Conservation (phyloP, 2,888 invertebrate genomes). For the Erebia epiphron region DNA sequence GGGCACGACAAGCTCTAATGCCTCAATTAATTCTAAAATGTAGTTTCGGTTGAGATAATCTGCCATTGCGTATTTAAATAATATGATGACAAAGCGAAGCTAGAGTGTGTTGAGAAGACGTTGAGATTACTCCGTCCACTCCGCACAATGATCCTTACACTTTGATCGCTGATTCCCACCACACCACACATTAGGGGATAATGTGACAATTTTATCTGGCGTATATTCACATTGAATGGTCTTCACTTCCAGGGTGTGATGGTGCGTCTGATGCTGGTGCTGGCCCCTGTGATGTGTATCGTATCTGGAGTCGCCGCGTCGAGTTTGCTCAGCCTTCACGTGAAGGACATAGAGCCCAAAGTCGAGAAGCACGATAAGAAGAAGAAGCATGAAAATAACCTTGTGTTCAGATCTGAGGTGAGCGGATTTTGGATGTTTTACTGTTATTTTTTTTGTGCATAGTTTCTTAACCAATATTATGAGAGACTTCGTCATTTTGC, state of each 20-base stretch:
- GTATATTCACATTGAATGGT: slow-evolving; percentile 6
- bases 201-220: not conserved
- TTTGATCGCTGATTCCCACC: slow-evolving; percentile 84
- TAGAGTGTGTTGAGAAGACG: slow-evolving; percentile 70
- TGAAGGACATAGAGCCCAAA: slow-evolving; percentile 89
- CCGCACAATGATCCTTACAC: slow-evolving; percentile 82
- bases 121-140: slow-evolving; percentile 66
- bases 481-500: too few relatives aligned
- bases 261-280: slow-evolving; percentile 98
- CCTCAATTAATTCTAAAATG: too few relatives aligned
- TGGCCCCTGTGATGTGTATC: slow-evolving; percentile 99
- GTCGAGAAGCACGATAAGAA: slow-evolving; percentile 86
- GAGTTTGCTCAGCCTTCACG: slow-evolving; percentile 91
- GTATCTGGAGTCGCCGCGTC: slow-evolving; percentile 98
- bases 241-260: slow-evolving; percentile 91
- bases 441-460: not conserved
- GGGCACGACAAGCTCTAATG: too few relatives aligned
- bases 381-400: slow-evolving; percentile 87
- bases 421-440: slow-evolving; percentile 35
- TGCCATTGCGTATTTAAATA: too few relatives aligned
- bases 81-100: slow-evolving; percentile 68
- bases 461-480: too few relatives aligned
- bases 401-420: slow-evolving; percentile 91
- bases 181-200: too few relatives aligned
- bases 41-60: too few relatives aligned